Evolutionary conservation across 2,797 vertebrate genomes (phyloP), one percentile per base, ranked within the genome.

Genomic region (Ctenochaetus hawaiiensis): DNA sequence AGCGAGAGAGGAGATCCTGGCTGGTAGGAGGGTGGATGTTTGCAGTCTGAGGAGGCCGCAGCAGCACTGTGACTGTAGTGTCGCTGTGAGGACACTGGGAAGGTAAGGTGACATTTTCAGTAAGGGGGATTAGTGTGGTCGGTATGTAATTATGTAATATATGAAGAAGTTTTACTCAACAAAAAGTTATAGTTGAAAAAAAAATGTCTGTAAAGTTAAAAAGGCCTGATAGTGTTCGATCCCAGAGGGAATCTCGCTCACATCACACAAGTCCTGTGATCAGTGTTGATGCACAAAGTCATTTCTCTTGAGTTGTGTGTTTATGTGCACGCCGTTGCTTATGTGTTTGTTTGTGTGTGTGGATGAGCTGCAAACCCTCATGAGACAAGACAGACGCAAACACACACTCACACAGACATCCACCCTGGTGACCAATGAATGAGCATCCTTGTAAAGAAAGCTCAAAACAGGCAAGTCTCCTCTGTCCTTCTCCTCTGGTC

Each of bases 31-130:
- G 81, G 82, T 81, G 87, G 83, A 91, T 82, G 86, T 77, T 84
- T 87, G 88, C 63, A 82, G 73, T 78, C 45, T 86, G 91, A 91
- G 68, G 79, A 64, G 72, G 74, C 26, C 67, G 39, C 75, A 77
- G 65, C 58, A 75, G 54, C 70, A 48, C 84, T 70, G 63, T 60
- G 62, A 74, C 85, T 68, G 2, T 48, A 59, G 80, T 77, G 85
- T 83, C 80, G 72, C 65, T 45, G 67, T 34, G 8, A 69, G 80
- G 81, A 74, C 89, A 74, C 79, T 70, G 57, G 54, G 61, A 95
- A 95, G 94, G 94, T 95, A 95, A 94, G 93, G 70, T 0, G 49
- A 47, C 45, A 48, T 78, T 80, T 83, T 85, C 54, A 78, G 39
- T 64, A 30, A 18, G 7, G 26, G 44, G 18, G 47, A 64, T 72